Base-by-base conservation (phyloP, 2,113 vertebrate species). In the Struthio camelus region DNA sequence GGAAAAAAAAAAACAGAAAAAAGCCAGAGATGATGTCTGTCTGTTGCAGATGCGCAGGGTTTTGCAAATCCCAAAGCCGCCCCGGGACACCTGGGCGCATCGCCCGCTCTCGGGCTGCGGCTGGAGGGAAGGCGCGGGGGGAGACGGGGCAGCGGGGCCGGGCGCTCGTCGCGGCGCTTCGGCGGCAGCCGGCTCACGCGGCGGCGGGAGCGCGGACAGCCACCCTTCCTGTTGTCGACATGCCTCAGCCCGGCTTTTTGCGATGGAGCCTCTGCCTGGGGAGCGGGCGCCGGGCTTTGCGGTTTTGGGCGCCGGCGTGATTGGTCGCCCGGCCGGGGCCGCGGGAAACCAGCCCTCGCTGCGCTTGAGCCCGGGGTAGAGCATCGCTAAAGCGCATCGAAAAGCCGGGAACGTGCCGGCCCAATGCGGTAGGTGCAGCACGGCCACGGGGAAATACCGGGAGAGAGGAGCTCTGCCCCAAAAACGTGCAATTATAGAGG, bases 211-310 rank as follows among this genome's bases (percentile, higher is more conserved):
- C 76, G 48, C 85, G 34, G 4, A 0, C 58, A 77, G 72, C 66
- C 94, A 59, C 91, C 91, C 91, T 76, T 92, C 85, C 93, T 90
- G 76, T 54, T 88, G 66, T 50, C 53, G 15, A 4, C 11, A 28
- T 54, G 54, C 82, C 81, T 64, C 82, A 59, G 27, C 77, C 44
- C 8, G 0, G 70, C 64, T n/a, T n/a, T 6, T 0, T n/a, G 58
- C 11, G 25, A 46, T 1, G 0, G 2, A 1, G 54, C 34, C 78
- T 51, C 59, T 1, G 0, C 85, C 78, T 73, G 53, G 16, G 44
- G 30, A 53, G 54, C 86, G 6, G 36, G 75, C 3, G 34, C 82
- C 1, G 0, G n/a, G 14, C 48, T 38, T 48, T 30, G 15, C 42
- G 2, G 2, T 67, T 76, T 44, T 32, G 42, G 61, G 83, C 50